Base-by-base conservation (phyloP, 2,113 vertebrate species). In the Nycticorax nycticorax region DNA sequence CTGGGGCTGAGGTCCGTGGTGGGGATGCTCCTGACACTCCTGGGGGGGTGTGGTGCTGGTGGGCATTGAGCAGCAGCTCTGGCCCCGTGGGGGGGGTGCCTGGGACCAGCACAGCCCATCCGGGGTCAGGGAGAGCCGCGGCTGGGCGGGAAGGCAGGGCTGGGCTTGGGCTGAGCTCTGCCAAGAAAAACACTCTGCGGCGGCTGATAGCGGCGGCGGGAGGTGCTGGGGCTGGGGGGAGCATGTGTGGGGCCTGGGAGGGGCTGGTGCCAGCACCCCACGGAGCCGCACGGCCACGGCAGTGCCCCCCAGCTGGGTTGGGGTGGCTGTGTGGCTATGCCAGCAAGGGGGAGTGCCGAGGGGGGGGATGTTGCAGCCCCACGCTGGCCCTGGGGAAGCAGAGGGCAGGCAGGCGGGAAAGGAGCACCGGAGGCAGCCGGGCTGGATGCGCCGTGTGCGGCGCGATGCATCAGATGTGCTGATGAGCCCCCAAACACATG, bases 401-500 rank as follows among this genome's bases (percentile, higher is more conserved):
- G 63, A 1, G 19, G 8, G 62, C 37, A 4, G 62, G 55, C 33
- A 3, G 62, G 55, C 17, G 16, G 43, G 67, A 43, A 12, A 2
- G 76, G 55, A 5, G 53, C 1, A 13, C 77, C 3, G 16, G n/a
- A 7, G 60, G 30, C 68, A 16, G 39, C 4, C 2, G 87, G 55
- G 41, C 28, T 21, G 41, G 26, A 1, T 6, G 47, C 26, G 69
- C 41, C 12, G 41, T 41, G 41, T 41, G 41, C 41, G 26, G 1
- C 7, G 47, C 26, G 75, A n/a, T 9, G 6, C 3, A 1, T 0
- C 18, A 12, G 62, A 18, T 11, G 67, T 2, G 48, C 37, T 14
- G 33, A 6, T 52, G 33, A 26, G 20, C 18, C 33, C 60, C 73
- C 16, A 3, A 0, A 1, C 3, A 0, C 1, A 0, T 0, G 10